Evolutionary conservation across 2,888 invertebrate genomes (phyloP), one percentile per base, ranked within the genome.

Genomic region (Cerceris rybyensis): DNA sequence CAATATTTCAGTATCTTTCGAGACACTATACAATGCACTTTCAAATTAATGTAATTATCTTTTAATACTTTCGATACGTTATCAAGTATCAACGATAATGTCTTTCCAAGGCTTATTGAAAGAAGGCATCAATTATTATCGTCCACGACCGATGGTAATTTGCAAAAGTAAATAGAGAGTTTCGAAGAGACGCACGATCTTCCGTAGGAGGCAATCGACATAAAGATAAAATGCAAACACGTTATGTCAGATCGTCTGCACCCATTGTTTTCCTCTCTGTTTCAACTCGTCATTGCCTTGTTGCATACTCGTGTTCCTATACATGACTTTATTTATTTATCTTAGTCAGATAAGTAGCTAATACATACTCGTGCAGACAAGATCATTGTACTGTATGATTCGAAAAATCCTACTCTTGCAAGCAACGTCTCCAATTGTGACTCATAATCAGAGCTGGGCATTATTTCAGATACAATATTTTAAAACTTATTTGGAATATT

Each of bases 261-360:
- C 13, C 16, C 8, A 64, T 7, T 42, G 41, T 28, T 9, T 54
- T 65, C 52, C 42, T 61, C 16, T 54, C 39, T 75, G 49, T 59
- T 58, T 11, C 16, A 6, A 28, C 28, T 41, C 16, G 49, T 55
- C 49, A 52, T 17, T 6, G 16, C 39, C 14, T 52, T 28, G 28
- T 59, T 17, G 42, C 52, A 67, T 43, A 72, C 59, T 49, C 43
- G 58, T 13, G 43, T 11, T 8, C 41, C 4, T 50, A 52, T 7
- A 13, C 39, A 14, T 14, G 68, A 59, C 39, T 16, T n/a, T 54
- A 59, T 68, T 68, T 72, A 54, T 68, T 72, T 72, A 54, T 43
- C 13, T 28, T 72, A 13, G 13, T 42, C 43, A 6, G 42, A 11
- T 58, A 9, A 42, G 58, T n/a, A 58, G n/a, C 8, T 9, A 16